These are phyloP conservation scores for Ochotona curzoniae DNA, from an alignment of 2,113 vertebrate genomes.

Conservation along the genomic window DNA sequence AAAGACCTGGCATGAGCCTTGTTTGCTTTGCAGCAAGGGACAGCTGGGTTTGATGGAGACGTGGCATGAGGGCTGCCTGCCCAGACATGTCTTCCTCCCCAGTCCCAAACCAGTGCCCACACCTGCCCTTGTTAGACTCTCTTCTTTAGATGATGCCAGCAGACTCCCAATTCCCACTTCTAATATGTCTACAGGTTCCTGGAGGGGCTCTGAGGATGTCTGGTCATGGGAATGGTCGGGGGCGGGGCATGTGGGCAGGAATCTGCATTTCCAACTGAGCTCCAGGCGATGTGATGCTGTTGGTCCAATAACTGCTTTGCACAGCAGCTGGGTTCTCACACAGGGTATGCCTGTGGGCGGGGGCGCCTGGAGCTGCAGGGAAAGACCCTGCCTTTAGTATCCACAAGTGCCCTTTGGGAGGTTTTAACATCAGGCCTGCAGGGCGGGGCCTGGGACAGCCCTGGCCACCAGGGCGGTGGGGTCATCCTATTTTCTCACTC, in stretches of 20 bases:
- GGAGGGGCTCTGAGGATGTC: background rate
- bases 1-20: background rate
- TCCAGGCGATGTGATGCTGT: background rate
- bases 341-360: background rate
- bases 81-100: background rate
- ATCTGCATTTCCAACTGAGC: background rate
- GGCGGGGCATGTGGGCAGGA: background rate
- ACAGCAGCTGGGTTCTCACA: background rate
- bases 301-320: background rate
- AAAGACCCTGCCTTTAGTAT: background rate
- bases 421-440: background rate
- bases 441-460: background rate
- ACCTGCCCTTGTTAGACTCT: background rate
- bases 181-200: background rate
- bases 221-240: too few species aligned
- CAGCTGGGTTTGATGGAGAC: background rate
- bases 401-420: background rate
- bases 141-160: background rate
- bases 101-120: background rate
- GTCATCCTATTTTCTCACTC: conserved; percentile 3
- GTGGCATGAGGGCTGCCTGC: background rate
- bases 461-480: background rate
- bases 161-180: background rate
- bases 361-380: background rate
- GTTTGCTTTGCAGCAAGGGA: background rate